Evolutionary conservation across 2,888 invertebrate genomes (phyloP).

Genomic region (Sarcophaga rosellei): DNA sequence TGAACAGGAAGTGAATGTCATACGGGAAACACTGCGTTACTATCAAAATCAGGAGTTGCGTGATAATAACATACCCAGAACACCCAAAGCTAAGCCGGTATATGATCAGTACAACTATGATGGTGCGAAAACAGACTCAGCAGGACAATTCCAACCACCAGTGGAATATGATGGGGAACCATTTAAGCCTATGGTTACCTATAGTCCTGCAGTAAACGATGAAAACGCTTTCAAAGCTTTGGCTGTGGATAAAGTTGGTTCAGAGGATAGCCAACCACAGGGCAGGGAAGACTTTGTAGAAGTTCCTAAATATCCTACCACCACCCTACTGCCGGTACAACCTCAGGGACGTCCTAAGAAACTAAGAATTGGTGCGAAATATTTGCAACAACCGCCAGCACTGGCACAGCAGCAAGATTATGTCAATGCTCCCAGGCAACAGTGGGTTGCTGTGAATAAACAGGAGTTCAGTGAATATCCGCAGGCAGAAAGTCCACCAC

Average conservation of each 20-base stretch:
- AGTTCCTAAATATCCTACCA: conserved; percentile 74
- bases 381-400: conserved; percentile 65
- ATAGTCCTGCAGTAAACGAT: conserved; percentile 79
- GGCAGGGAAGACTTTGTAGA: conserved; percentile 51
- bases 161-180: conserved; percentile 83
- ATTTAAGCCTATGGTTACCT: conserved; percentile 85
- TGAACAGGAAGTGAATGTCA: conserved; percentile 85
- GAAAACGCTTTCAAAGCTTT: conserved; percentile 79
- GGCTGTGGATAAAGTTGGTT: conserved; percentile 82
- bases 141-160: conserved; percentile 74
- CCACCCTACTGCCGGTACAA: conserved; percentile 71
- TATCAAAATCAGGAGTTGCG: conserved; percentile 83
- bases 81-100: conserved; percentile 82
- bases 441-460: conserved; percentile 75
- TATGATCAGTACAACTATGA: conserved; percentile 88
- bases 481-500: conserved; percentile 60
- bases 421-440: conserved; percentile 76
- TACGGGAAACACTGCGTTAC: conserved; percentile 86
- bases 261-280: conserved; percentile 69
- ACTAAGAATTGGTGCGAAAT: conserved; percentile 69
- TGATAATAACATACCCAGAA: conserved; percentile 77
- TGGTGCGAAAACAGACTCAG: conserved; percentile 79
- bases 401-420: conserved; percentile 83
- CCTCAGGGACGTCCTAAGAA: conserved; percentile 67
- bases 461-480: conserved; percentile 72